A percentile compares a stretch with the other conserved stretches of the same genome.
These are phyloP conservation scores for Pterocles gutturalis DNA, from an alignment of 2,113 vertebrate genomes.

Conservation along the genomic window DNA sequence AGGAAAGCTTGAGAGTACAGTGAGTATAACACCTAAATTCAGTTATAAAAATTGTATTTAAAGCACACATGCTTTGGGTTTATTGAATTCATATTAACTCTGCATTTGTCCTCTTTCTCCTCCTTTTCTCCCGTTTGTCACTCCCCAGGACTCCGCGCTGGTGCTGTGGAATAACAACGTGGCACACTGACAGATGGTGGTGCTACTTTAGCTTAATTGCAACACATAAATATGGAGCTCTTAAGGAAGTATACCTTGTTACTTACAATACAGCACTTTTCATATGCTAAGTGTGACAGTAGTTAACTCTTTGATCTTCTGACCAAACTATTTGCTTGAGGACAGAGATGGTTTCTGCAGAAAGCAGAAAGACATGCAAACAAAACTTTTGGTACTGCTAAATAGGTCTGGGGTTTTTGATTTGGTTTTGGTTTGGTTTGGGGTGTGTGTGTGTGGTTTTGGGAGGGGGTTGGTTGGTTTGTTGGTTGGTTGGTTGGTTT, in stretches of 20 bases:
- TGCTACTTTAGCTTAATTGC: constrained; percentile 10
- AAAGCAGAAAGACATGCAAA: neutral
- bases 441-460: neutral
- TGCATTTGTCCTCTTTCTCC: neutral
- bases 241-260: neutral
- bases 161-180: neutral
- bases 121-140: neutral
- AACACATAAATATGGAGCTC: neutral
- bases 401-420: neutral
- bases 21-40: neutral
- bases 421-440: neutral
- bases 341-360: neutral
- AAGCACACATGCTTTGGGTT: neutral
- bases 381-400: neutral
- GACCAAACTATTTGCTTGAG: neutral
- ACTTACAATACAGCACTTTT: neutral
- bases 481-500: neutral
- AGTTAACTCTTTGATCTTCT: neutral
- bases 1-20: neutral
- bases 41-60: neutral
- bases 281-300: neutral
- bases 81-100: neutral
- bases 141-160: neutral
- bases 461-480: neutral
- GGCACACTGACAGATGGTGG: neutral